These are phyloP conservation scores for Lepidochitona cinerea DNA, from an alignment of 2,888 invertebrate species.

Conservation along the genomic window DNA sequence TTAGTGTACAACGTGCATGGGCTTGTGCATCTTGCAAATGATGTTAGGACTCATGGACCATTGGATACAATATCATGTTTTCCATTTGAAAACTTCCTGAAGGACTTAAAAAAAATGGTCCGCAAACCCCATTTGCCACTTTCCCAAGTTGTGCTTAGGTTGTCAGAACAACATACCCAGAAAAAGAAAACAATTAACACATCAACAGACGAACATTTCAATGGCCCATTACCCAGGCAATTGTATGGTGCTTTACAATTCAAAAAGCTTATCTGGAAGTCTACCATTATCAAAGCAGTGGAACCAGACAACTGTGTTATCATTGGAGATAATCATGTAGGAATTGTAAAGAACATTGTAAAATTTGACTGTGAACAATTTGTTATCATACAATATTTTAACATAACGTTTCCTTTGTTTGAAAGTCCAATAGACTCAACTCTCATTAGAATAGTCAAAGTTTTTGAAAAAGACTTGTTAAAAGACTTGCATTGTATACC, in stretches of 20 bases:
- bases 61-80: constrained; percentile 61
- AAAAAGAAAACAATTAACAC: no score
- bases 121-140: constrained; percentile 16
- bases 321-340: background rate
- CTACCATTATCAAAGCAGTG: no score
- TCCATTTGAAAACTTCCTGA: constrained; percentile 61
- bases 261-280: background rate
- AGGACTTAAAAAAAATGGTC: constrained; percentile 28
- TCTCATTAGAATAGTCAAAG: background rate
- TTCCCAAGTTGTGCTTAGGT: constrained; percentile 7
- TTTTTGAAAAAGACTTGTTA: no score
- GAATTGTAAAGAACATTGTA: background rate
- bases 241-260: background rate
- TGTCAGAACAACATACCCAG: constrained; percentile 11
- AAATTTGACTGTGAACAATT: background rate
- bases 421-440: background rate
- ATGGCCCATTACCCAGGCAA: background rate
- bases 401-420: background rate
- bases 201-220: background rate
- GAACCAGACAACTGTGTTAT: background rate
- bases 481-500: no score
- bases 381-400: background rate
- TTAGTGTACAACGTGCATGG: constrained; percentile 67
- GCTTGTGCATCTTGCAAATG: constrained; percentile 60
- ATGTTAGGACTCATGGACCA: constrained; percentile 53